These are phyloP conservation scores for Eupsittula cactorum DNA, from an alignment of 2,113 vertebrate genomes.

Conservation along the genomic window DNA sequence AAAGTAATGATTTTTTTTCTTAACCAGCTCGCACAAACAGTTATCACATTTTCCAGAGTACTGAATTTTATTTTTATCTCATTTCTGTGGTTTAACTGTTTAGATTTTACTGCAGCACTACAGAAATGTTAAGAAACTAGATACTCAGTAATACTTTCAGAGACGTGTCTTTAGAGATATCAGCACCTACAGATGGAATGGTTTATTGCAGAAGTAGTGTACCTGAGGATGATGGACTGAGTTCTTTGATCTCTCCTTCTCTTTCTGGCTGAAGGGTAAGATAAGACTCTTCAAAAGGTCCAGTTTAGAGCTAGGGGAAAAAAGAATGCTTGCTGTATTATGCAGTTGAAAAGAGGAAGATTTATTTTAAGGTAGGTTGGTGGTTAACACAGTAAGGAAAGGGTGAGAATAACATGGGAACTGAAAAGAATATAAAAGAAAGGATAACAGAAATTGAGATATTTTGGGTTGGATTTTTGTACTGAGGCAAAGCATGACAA, in stretches of 20 bases:
- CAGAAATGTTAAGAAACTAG: background rate
- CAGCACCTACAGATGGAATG: background rate
- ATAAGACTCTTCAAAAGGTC: slow-evolving; percentile 5
- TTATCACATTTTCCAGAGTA: background rate
- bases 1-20: background rate
- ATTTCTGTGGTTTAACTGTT: background rate
- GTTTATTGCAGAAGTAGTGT: background rate
- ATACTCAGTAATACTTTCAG: background rate
- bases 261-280: background rate
- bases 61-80: background rate
- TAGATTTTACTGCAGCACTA: background rate
- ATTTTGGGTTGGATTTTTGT: background rate
- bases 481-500: background rate
- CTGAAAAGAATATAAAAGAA: background rate
- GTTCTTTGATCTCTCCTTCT: slow-evolving; percentile 12
- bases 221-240: background rate
- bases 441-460: background rate
- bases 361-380: slow-evolving; percentile 5
- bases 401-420: background rate
- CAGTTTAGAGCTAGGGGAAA: background rate
- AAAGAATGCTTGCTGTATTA: background rate
- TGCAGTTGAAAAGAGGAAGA: background rate
- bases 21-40: background rate
- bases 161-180: background rate
- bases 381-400: background rate